Base-by-base conservation (phyloP, 2,113 vertebrate genomes). In the Poeciliopsis prolifica region DNA sequence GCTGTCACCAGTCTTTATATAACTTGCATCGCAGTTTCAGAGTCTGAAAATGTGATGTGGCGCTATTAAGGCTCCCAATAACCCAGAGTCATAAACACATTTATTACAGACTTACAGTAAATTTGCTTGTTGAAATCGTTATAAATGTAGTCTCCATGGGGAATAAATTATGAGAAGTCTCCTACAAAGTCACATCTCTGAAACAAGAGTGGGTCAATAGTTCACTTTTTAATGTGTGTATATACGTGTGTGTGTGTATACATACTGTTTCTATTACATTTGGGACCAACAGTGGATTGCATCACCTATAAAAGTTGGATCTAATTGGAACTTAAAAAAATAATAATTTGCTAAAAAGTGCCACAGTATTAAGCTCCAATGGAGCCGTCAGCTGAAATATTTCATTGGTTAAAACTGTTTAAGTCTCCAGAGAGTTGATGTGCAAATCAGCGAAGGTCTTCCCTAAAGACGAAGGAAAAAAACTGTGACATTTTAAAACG, bases 151-250 rank as follows among this genome's bases (percentile, higher is more conserved):
- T 66, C 76, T 81, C 87, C 86, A 70, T 61, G 30, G 84, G 84
- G 87, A 84, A 87, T 92, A 88, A 89, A 92, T 90, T 86, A 88
- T 68, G 79, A 75, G 62, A 86, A 68, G 63, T 66, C 64, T 66
- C 40, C 62, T 22, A 11, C 62, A 78, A 79, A 84, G 68, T 87
- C 74, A 76, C 60, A 84, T 72, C 73, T 86, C 74, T 61, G 74
- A 80, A 85, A 81, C 35, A 80, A 72, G 72, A 64, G 67, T 29
- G 54, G 13, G 64, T 22, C 29, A 75, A 65, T 75, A 64, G 15
- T 70, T 29, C 61, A 13, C 26, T 76, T 70, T 70, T 17, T 37
- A 3, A 2, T 40, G 24, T 65, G 31, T 79, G 61, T 68, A 26
- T 74, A 3, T 19, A 3, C 1, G 5, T 54, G 51, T 9, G 19